A percentile compares a stretch with the other conserved stretches of the same genome.
phyloP scores from a whole-genome alignment of 2,113 vertebrate genomes.

The Romanogobio albipinnatus region DNA sequence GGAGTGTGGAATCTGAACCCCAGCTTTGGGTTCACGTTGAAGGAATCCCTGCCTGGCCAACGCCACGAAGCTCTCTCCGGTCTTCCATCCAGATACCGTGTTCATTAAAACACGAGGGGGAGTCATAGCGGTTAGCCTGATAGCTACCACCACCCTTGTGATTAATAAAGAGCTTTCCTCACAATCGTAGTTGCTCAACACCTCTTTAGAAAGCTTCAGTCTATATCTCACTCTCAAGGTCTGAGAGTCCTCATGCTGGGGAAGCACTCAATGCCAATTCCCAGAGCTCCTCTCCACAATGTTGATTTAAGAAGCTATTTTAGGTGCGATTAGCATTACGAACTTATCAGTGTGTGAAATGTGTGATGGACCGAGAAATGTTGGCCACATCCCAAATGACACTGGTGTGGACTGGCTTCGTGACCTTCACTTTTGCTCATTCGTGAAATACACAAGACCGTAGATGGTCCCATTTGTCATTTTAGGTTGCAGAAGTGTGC shows the following conservation, averaged over 20 bases:
- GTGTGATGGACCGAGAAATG: not conserved
- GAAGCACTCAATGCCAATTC: slow-evolving; percentile 42
- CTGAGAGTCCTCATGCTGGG: slow-evolving; percentile 10
- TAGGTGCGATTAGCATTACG: slow-evolving; percentile 38
- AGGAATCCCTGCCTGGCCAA: slow-evolving; percentile 33
- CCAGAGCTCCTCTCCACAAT: slow-evolving; percentile 17
- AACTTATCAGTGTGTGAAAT: slow-evolving; percentile 45
- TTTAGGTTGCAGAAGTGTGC: not conserved
- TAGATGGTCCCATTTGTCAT: not conserved
- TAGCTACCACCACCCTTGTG: slow-evolving; percentile 41
- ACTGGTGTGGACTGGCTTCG: not conserved
- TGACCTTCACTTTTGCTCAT: not conserved
- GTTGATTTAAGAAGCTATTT: slow-evolving; percentile 54
- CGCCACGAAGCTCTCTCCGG: slow-evolving; percentile 14
- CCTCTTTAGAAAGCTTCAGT: slow-evolving; percentile 48
- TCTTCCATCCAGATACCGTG: slow-evolving; percentile 34
- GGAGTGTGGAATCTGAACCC: slow-evolving; percentile 57
- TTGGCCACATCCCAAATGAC: not conserved
- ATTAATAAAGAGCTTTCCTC: slow-evolving; percentile 55
- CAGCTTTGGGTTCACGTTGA: slow-evolving; percentile 41
- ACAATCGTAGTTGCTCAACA: slow-evolving; percentile 51
- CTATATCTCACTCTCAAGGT: slow-evolving; percentile 44
- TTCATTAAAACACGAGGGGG: slow-evolving; percentile 47
- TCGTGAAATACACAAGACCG: not conserved
- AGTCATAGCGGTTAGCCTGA: slow-evolving; percentile 30